phyloP scores from a whole-genome alignment of 2,797 vertebrate genomes.

The Poeciliopsis paucimaculata region DNA sequence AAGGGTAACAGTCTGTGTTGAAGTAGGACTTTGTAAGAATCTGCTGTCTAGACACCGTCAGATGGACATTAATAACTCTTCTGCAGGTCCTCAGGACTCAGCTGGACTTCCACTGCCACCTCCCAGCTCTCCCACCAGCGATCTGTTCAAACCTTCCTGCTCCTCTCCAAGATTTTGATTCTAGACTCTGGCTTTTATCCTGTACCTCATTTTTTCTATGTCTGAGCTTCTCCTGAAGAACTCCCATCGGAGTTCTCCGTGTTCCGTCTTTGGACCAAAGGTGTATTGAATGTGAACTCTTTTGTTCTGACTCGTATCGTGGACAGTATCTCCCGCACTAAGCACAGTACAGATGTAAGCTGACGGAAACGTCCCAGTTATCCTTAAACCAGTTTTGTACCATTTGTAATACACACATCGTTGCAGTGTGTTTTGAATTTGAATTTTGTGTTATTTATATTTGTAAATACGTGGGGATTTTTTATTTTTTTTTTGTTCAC shows the following conservation, averaged over 20 bases:
- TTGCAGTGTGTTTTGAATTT: conserved; percentile 48
- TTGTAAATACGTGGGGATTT: conserved; percentile 63
- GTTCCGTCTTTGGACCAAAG: conserved; percentile 68
- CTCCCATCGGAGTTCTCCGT: background rate
- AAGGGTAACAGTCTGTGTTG: background rate
- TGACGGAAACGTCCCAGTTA: conserved; percentile 29
- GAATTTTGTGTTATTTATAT: conserved; percentile 71
- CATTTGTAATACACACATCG: conserved; percentile 37
- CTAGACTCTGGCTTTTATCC: conserved; percentile 1
- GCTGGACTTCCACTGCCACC: conserved; percentile 33
- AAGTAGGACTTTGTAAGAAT: background rate
- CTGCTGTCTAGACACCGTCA: background rate
- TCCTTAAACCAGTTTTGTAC: conserved; percentile 47
- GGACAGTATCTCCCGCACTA: conserved; percentile 64
- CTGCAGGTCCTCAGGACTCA: conserved; percentile 49
- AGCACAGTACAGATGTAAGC: conserved; percentile 32
- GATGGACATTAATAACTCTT: conserved; percentile 8
- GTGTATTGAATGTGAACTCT: conserved; percentile 55
- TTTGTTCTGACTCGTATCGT: conserved; percentile 13
- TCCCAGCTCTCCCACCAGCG: background rate
- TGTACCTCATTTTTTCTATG: conserved; percentile 19
- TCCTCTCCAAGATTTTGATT: background rate
- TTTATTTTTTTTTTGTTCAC: conserved; percentile 8
- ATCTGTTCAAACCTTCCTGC: background rate
- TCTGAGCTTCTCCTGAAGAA: background rate